Base-by-base conservation (phyloP, 1,140 invertebrate genomes). In the Drosophila lacteicornis region DNA sequence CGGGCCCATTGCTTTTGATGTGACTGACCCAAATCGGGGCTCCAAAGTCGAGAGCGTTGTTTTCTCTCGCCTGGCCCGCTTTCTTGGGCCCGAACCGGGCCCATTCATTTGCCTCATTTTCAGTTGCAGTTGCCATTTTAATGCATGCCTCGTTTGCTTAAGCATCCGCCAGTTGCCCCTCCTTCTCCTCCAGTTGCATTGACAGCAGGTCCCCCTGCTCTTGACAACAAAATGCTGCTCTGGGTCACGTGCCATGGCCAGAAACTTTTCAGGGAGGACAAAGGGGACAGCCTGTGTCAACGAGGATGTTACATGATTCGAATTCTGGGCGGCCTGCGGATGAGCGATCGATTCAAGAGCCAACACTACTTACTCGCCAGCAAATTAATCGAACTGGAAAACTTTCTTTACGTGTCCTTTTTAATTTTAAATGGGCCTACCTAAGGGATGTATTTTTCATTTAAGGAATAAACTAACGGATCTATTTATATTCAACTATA, bases 41-140 rank as follows among this genome's bases (percentile, higher is more conserved):
- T 78, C 57, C 6, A 60, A 50, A 61, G 57, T 60, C 70, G 49
- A 80, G 70, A 69, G 68, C 58, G 25, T 73, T 75, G 46, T 58
- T 77, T 49, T 58, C 25, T 22, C 19, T 51, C n/a, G 40, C 38
- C 45, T n/a, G 19, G 50, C 51, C 43, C 38, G 49, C 49, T 45
- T 57, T 57, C 80, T 69, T 82, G 56, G 67, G 53, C 46, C 49
- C 79, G 58, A 30, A 49, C 60, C 57, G 62, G 65, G 60, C 82
- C 62, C 68, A 78, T 80, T 78, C 57, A 78, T 78, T 85, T 84
- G 82, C 40, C 81, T 84, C 73, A 84, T 84, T 84, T 84, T 77
- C 81, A 77, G 81, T 84, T 84, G 81, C 76, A 84, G 33, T 71
- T 36, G 57, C 58, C 71, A 77, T 80, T 83, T 84, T 80, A 84